These are phyloP conservation scores for Oncopodura yosiiana DNA, from an alignment of 1,140 invertebrate genomes.

Conservation along the genomic window DNA sequence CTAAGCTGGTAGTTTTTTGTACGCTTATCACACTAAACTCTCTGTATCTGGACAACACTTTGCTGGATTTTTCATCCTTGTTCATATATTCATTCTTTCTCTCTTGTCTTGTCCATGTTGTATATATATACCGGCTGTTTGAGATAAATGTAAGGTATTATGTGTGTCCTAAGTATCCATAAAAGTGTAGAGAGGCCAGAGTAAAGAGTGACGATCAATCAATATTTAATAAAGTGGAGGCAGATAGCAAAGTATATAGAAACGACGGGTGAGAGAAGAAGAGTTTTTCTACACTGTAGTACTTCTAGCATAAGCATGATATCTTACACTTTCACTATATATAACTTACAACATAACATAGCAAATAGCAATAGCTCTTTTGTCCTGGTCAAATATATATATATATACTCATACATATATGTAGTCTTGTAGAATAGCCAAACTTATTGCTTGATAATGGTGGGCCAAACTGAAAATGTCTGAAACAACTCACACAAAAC, in stretches of 20 bases:
- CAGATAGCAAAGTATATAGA: not conserved
- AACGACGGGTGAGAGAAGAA: not conserved
- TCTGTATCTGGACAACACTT: not conserved
- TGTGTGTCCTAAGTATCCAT: conserved; percentile 4
- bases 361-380: no score
- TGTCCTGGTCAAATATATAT: no score
- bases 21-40: not conserved
- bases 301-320: no score
- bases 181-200: conserved; percentile 1
- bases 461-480: no score
- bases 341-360: no score
- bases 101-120: not conserved
- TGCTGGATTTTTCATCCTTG: not conserved
- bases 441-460: no score
- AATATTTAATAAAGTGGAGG: conserved; percentile 22
- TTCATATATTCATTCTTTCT: not conserved
- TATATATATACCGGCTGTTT: not conserved
- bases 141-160: not conserved
- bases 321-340: no score
- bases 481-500: no score
- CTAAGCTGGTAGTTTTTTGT: no score
- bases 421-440: no score
- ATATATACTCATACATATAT: no score
- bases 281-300: no score
- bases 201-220: conserved; percentile 12